Evolutionary conservation across 1,140 invertebrate species (phyloP), one percentile per base, ranked within the genome.

Genomic region (Trissolcus basalis): DNA sequence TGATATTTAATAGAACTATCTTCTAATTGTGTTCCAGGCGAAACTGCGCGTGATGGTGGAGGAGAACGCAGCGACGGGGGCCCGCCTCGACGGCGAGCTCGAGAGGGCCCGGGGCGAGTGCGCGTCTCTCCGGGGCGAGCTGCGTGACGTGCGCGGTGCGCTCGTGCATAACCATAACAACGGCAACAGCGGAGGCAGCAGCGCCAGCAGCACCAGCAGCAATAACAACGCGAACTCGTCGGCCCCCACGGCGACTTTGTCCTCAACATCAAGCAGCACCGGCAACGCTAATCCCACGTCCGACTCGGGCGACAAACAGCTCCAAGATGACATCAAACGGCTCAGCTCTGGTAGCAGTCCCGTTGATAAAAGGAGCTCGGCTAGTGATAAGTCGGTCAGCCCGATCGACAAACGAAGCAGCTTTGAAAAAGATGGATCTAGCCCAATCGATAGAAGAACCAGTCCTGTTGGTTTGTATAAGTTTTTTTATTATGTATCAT

Each of bases 11-110:
- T 45, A 32, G 27, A 35, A 44, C 10, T 65, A 43, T 44, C 8
- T 44, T 44, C 1, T 44, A 67, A 41, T 49, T 47, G 15, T 49
- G 13, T 80, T 74, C 0, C 83, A 91, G 89, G 89, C 87, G 74
- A 92, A 92, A 88, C 92, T 93, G 84, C 90, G 91, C 81, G 91
- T 91, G 84, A 93, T 93, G 92, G 91, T 93, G 78, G 92, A 93
- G 84, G 92, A 93, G 83, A 93, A 93, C 87, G 90, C 90, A 86
- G 89, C 90, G 71, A 88, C 92, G 55, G 91, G 91, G 43, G 86
- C 89, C 63, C 88, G 90, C 74, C 90, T 93, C 67, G 92, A 93
- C 81, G 88, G 89, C n/a, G 91, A 91, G 78, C 89, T 92, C 51
- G 90, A 91, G 74, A 86, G 89, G 59, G 91, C 91, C 11, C 90